Base-by-base conservation (phyloP, 1,140 invertebrate species). In the Paramacrobiotus metropolitanus region DNA sequence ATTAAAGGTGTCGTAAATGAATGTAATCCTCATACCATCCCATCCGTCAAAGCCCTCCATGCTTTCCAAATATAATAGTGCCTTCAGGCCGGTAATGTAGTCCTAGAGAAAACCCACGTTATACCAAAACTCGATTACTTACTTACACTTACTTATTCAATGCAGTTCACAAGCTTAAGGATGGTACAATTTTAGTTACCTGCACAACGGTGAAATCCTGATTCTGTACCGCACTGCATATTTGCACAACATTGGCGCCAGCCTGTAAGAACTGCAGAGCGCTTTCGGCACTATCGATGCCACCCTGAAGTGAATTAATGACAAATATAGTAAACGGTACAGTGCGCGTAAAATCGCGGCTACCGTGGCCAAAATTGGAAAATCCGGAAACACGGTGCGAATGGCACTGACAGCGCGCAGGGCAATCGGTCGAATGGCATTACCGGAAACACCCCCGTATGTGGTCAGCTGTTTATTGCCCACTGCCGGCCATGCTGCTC, bases 191-290 rank as follows among this genome's bases (percentile, higher is more conserved):
- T n/a, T n/a, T 1, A 3, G 30, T 59, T 61, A 24, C 70, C 29
- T 70, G 61, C 20, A 73, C 62, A 20, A 73, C 67, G 15, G 77
- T 78, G 65, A 76, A 78, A 62, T 78, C 77, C 65, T 98, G 94
- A 76, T 98, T 98, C 71, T 98, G 94, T 20, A 98, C 80, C 2
- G 93, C 88, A 70, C 89, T 95, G 71, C 93, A 87, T 60, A 94
- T 80, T 84, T 89, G 65, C 1, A 97, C 72, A 28, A 89, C 83
- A 2, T 83, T 81, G 3, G 93, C 89, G 4, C 93, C 93, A 63
- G 84, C 85, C 69, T 88, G 80, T 2, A 98, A 73, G 70, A 93
- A 98, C 72, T 97, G 90, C 0, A 96, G 70, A 0, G 87, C 85
- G 29, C 83, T 82, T 65, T 96, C 90, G 0, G 92, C 92, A 0